Conservation (phyloP, 1,140 invertebrate species). For the Apis cerana region DNA sequence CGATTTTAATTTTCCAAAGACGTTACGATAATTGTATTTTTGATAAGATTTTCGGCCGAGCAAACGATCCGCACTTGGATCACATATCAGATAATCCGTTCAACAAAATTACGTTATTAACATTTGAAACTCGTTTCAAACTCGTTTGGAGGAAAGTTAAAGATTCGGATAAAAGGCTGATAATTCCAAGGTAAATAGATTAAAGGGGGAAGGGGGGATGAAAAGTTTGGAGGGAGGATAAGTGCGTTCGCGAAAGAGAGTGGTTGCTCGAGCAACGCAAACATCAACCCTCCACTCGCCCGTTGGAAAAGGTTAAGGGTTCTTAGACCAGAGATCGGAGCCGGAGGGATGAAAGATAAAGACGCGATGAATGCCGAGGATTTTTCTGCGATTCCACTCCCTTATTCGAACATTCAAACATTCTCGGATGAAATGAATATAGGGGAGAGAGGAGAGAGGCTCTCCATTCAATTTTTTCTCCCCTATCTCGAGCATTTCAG, state of each 20-base stretch:
- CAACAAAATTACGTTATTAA: not conserved
- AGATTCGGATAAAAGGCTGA: not conserved
- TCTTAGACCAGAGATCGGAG: not conserved
- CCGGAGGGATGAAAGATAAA: conserved; percentile 12
- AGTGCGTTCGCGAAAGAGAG: not conserved
- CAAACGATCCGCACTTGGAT: too few species aligned
- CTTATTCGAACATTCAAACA: not conserved
- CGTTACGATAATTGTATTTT: too few species aligned
- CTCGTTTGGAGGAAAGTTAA: not conserved
- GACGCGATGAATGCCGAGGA: conserved; percentile 1
- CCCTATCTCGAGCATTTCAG: too few species aligned
- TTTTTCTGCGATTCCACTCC: not conserved
- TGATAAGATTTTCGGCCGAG: too few species aligned
- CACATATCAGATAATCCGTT: not conserved
- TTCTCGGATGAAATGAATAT: not conserved
- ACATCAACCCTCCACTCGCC: not conserved
- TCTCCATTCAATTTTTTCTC: not conserved
- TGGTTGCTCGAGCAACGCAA: conserved; percentile 22
- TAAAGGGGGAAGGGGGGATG: not conserved
- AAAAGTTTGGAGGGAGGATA: conserved; percentile 6
- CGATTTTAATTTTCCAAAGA: too few species aligned
- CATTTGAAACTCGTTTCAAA: not conserved
- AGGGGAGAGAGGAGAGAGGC: not conserved
- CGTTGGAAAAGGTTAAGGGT: conserved; percentile 23
- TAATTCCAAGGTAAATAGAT: conserved; percentile 29